phyloP scores from a whole-genome alignment of 2,113 vertebrate genomes.

The Sander vitreus region DNA sequence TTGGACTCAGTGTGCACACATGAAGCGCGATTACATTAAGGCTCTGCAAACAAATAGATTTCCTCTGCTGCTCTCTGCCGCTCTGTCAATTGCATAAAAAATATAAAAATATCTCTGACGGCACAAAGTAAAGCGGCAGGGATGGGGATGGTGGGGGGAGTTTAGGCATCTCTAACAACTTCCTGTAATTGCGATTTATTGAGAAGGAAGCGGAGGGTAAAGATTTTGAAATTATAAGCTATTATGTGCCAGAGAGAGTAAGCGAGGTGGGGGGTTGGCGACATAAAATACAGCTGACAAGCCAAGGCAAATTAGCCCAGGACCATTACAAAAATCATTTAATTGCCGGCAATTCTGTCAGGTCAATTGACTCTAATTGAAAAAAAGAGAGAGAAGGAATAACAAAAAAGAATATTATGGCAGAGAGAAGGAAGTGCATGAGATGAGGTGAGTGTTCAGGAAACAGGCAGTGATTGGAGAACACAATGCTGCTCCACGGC shows the following conservation, averaged over 20 bases:
- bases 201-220: conserved; percentile 98
- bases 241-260: conserved; percentile 94
- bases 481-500: conserved; percentile 68
- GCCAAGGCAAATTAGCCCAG: conserved; percentile 98
- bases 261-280: conserved; percentile 87
- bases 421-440: conserved; percentile 89
- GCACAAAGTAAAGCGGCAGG: conserved; percentile 63
- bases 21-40: conserved; percentile 81
- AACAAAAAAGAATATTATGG: conserved; percentile 97
- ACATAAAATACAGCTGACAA: conserved; percentile 99
- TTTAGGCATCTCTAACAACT: conserved; percentile 96
- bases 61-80: conserved; percentile 78
- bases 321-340: conserved; percentile 99
- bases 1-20: conserved; percentile 94
- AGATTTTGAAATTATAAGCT: conserved; percentile 99
- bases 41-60: conserved; percentile 90
- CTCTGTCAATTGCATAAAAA: conserved; percentile 64
- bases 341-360: conserved; percentile 99
- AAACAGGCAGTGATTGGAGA: conserved; percentile 93
- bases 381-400: conserved; percentile 96
- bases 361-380: conserved; percentile 99
- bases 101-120: conserved; percentile 68
- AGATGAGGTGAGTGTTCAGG: conserved; percentile 93
- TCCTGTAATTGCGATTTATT: conserved; percentile 99
- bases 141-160: conserved; percentile 48